A percentile compares a stretch with the other conserved stretches of the same genome.
These are phyloP conservation scores for Strix aluco DNA, from an alignment of 2,113 vertebrate genomes.

Conservation along the genomic window DNA sequence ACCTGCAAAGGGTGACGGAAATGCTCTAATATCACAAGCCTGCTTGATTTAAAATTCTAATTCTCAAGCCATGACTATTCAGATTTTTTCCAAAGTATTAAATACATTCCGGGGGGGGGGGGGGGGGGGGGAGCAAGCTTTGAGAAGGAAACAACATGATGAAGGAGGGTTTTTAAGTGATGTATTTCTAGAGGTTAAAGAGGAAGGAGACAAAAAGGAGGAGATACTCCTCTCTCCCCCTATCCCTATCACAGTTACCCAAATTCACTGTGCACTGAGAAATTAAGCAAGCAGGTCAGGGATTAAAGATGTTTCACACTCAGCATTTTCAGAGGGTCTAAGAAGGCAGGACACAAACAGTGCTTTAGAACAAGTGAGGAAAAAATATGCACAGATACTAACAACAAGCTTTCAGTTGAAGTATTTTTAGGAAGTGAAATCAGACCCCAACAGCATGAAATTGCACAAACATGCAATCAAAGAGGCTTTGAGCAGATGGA, in stretches of 20 bases:
- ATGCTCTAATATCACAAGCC: slow-evolving; percentile 64
- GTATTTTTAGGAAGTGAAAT: slow-evolving; percentile 67
- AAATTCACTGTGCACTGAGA: background rate
- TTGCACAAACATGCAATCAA: slow-evolving; percentile 62
- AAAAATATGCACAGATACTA: slow-evolving; percentile 53
- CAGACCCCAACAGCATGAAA: slow-evolving; percentile 64
- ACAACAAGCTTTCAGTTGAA: slow-evolving; percentile 59
- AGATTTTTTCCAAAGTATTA: slow-evolving; percentile 49
- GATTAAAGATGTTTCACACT: slow-evolving; percentile 42
- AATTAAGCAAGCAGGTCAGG: slow-evolving; percentile 2
- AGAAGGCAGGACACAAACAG: slow-evolving; percentile 51
- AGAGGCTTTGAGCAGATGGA: slow-evolving; percentile 64
- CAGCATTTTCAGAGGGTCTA: slow-evolving; percentile 33
- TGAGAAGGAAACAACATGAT: slow-evolving; percentile 15
- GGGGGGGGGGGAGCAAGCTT: background rate
- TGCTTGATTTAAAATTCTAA: slow-evolving; percentile 74
- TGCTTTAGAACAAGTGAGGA: slow-evolving; percentile 50
- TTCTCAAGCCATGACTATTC: slow-evolving; percentile 68
- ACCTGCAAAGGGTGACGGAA: slow-evolving; percentile 78
- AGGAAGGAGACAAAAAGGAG: background rate
- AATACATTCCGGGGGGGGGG: background rate
- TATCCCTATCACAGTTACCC: background rate
- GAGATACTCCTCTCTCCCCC: background rate
- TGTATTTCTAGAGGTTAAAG: background rate
- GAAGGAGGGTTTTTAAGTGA: background rate